Evolutionary conservation across 2,113 vertebrate species (phyloP).

Genomic region (Myiagra hebetior): DNA sequence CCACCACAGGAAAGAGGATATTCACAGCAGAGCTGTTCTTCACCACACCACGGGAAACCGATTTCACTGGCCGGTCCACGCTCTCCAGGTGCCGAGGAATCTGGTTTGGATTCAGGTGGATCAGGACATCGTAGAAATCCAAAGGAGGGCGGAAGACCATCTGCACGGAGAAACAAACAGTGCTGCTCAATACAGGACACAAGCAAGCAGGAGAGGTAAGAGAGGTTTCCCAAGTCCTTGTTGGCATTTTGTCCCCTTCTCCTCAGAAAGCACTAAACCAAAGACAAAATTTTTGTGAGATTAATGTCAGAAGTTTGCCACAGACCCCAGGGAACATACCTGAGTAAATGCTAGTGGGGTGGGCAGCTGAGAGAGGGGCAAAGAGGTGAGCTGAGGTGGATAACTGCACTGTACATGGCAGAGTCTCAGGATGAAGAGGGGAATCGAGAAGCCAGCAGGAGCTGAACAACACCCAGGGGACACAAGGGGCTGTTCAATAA

Average conservation of each 20-base stretch:
- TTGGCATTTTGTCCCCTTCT: background rate
- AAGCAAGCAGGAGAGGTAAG: background rate
- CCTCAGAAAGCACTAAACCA: background rate
- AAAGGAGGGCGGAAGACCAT: constrained; percentile 89
- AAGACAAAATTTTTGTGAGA: background rate
- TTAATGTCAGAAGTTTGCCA: background rate
- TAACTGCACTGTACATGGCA: rapidly evolving
- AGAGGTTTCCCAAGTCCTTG: background rate
- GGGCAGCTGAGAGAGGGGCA: background rate
- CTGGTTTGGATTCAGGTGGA: constrained; percentile 84
- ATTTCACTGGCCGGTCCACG: constrained; percentile 76
- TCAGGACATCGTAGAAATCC: constrained; percentile 88
- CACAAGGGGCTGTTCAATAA: background rate
- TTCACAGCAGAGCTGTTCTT: background rate
- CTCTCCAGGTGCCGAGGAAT: constrained; percentile 83
- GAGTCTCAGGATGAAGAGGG: background rate
- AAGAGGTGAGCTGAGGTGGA: background rate
- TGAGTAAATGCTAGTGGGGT: background rate
- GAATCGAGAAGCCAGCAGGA: background rate
- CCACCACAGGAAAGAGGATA: constrained; percentile 83
- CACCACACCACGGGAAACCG: constrained; percentile 75
- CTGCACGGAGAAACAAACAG: constrained; percentile 57
- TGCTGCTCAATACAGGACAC: background rate
- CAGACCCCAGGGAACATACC: background rate
- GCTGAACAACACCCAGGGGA: background rate